Base-by-base conservation (phyloP, 2,888 invertebrate species). In the Alviniconcha strummeri region DNA sequence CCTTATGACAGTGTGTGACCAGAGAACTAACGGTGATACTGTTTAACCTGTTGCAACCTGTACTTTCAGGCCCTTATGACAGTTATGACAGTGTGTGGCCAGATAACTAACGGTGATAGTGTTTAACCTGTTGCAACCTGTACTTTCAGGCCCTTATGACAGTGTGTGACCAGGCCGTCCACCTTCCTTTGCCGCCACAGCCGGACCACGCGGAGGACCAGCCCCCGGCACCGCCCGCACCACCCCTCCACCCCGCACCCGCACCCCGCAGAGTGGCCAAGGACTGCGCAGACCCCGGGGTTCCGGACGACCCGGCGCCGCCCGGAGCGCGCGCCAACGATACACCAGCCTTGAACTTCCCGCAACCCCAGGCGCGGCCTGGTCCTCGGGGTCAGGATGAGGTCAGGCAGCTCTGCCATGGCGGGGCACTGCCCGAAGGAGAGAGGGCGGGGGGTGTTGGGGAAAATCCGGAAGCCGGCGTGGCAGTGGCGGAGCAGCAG, bases 381-480 rank as follows among this genome's bases (percentile, higher is more conserved):
- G 60, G 36, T 36, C 5, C 64, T 52, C 36, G 1, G 60, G 78
- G 15, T 15, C 52, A 78, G 19, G 57, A 7, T 78, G 78, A 64
- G 56, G 19, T 77, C 77, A 9, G 17, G 36, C 6, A n/a, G 17
- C 15, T 78, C 64, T 6, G 52, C 60, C 7, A 57, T 78, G 64
- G 36, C 64, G 52, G 78, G 78, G 13, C 78, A 64, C 64, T 78
- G 78, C 6, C 78, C 78, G 60, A 78, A 78, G 52, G 78, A 78
- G 78, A 64, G 78, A 78, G 52, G 4, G 8, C 8, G 15, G 64
- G 57, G 19, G 5, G 57, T 8, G 57, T 5, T 5, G n/a, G 52
- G 15, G n/a, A 11, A 19, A 8, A 15, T 3, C 8, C 57, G 15
- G 11, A 4, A 56, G 19, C 8, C n/a, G 13, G 36, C 36, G 57